phyloP scores from a whole-genome alignment of 2,797 vertebrate species.

The Malurus splendens region DNA sequence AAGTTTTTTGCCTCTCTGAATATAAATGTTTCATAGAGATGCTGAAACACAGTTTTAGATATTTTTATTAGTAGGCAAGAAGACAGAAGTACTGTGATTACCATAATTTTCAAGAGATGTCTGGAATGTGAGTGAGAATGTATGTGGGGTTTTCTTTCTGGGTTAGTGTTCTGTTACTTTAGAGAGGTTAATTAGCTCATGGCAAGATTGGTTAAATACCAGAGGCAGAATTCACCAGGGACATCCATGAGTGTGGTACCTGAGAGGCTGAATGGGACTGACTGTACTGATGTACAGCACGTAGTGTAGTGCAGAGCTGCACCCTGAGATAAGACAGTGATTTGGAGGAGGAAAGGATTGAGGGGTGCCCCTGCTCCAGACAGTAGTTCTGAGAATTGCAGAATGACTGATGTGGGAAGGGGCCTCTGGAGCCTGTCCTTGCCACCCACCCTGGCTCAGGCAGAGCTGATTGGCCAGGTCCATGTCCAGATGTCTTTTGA shows the following conservation, averaged over 20 bases:
- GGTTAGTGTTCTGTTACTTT: background rate
- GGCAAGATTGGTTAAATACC: background rate
- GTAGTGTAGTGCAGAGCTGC: background rate
- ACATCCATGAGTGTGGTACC: rapidly evolving
- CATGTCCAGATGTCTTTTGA: background rate
- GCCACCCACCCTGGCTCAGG: rapidly evolving
- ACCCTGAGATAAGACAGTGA: background rate
- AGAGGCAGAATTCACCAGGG: background rate
- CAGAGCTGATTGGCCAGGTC: background rate
- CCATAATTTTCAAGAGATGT: background rate
- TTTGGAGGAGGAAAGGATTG: background rate
- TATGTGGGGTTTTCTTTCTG: background rate
- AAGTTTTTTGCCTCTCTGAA: background rate
- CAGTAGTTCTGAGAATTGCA: background rate
- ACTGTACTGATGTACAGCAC: rapidly evolving
- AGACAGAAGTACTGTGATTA: background rate
- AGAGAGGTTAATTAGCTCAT: background rate
- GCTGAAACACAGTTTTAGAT: background rate
- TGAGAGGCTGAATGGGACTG: background rate
- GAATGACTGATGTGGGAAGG: background rate
- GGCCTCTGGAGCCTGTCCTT: background rate
- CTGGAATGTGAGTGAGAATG: background rate
- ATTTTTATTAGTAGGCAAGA: background rate
- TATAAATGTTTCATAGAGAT: background rate
- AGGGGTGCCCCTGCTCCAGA: background rate